Conservation (phyloP, 2,888 invertebrate genomes). For the Hymenopus coronatus region DNA sequence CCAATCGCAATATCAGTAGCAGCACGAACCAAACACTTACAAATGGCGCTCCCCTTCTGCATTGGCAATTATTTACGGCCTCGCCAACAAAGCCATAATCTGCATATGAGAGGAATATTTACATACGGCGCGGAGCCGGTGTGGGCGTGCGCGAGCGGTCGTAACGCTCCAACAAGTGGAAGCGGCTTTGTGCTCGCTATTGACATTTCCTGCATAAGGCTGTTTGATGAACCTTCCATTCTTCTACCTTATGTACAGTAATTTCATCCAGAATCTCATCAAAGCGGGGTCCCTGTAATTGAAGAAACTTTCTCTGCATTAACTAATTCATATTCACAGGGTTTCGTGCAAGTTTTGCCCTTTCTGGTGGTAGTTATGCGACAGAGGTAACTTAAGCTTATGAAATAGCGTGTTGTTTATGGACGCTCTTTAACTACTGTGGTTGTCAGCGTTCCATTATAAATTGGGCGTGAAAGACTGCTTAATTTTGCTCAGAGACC, state of each 20-base stretch:
- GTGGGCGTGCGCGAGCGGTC: neutral
- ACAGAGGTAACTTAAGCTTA: too few species aligned
- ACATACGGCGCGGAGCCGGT: neutral
- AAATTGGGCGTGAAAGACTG: too few species aligned
- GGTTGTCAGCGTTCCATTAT: too few species aligned
- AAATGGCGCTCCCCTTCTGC: neutral
- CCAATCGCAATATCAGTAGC: neutral
- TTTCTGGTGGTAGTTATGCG: neutral
- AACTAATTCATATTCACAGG: neutral
- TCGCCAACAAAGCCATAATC: neutral
- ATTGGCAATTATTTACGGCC: neutral
- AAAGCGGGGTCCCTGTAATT: neutral
- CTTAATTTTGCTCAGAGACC: too few species aligned
- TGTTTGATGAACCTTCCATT: neutral
- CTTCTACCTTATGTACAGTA: neutral
- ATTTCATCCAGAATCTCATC: neutral
- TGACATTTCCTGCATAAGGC: neutral
- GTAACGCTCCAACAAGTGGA: neutral
- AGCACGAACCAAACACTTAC: neutral
- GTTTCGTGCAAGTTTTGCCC: neutral
- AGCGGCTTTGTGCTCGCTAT: neutral
- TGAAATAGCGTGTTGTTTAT: too few species aligned
- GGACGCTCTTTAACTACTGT: too few species aligned
- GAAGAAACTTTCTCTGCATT: neutral
- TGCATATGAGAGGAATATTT: neutral